Conservation (phyloP, 2,797 vertebrate genomes). For the Phataginus tricuspis region DNA sequence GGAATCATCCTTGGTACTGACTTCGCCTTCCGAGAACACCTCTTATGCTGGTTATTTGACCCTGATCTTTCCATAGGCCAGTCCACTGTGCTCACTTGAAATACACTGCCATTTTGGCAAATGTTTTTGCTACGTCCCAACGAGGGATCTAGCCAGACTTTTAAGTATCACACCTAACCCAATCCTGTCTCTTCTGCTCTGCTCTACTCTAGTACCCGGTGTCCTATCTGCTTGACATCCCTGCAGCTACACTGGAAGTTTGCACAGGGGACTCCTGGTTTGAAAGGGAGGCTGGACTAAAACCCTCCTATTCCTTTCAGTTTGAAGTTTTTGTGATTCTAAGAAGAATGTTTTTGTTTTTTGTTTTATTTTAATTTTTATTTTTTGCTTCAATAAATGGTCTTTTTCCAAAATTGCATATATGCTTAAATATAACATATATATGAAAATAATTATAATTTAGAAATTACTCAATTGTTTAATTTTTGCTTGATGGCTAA, state of each 20-base stretch:
- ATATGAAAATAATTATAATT: background rate
- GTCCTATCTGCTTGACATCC: background rate
- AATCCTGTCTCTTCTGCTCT: background rate
- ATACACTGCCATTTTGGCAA: background rate
- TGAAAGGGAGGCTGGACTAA: background rate
- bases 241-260: background rate
- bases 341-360: background rate
- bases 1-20: constrained; percentile 20
- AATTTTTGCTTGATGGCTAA: background rate
- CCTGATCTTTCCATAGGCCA: background rate
- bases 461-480: background rate
- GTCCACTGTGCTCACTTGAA: background rate
- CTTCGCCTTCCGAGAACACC: background rate
- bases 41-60: background rate
- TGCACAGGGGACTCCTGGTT: accelerated
- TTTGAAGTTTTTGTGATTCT: background rate
- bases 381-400: background rate
- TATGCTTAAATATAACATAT: background rate
- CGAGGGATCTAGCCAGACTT: background rate
- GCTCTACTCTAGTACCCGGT: background rate
- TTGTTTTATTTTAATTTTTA: background rate
- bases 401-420: background rate
- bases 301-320: background rate
- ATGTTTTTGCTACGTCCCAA: background rate
- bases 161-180: background rate